A percentile compares a stretch with the other conserved stretches of the same genome.
Conservation (phyloP, 1,140 invertebrate genomes). For the Halotydeus destructor region DNA sequence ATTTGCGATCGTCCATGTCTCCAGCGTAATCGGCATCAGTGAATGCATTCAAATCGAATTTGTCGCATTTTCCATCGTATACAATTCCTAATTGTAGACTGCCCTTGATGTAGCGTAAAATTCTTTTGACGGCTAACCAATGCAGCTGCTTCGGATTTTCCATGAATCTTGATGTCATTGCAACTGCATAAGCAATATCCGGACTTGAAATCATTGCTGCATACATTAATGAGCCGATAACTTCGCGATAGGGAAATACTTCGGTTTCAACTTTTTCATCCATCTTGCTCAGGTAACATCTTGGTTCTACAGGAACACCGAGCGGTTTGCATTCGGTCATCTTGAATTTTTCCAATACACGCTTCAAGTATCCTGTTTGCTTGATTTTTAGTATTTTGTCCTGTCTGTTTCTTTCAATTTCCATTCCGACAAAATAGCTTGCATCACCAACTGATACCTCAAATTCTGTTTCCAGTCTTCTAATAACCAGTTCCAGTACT, state of each 20-base stretch:
- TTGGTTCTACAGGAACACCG: background rate
- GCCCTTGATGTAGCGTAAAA: background rate
- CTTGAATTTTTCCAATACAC: background rate
- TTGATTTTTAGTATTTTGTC: background rate
- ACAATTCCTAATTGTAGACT: background rate
- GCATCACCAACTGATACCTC: background rate
- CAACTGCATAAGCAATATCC: slow-evolving; percentile 17
- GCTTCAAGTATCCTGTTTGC: background rate
- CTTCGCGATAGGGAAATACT: slow-evolving; percentile 13
- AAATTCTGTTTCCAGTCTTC: background rate
- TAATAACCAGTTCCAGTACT: background rate
- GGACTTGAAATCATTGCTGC: slow-evolving; percentile 13
- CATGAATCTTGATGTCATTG: slow-evolving; percentile 10
- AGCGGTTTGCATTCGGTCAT: background rate
- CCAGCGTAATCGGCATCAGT: background rate
- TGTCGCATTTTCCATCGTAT: too few species aligned
- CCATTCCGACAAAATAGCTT: background rate
- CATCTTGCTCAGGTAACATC: background rate
- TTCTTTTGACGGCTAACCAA: background rate
- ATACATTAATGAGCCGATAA: slow-evolving; percentile 12
- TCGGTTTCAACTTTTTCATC: background rate
- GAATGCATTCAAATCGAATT: too few species aligned
- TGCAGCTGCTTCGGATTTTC: slow-evolving; percentile 12
- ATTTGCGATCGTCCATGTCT: background rate
- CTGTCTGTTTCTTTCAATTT: background rate